Percentiles rank a stretch among this genome's conserved stretches.
Conservation (phyloP, 2,797 vertebrate genomes). For the Bovichtus variegatus region DNA sequence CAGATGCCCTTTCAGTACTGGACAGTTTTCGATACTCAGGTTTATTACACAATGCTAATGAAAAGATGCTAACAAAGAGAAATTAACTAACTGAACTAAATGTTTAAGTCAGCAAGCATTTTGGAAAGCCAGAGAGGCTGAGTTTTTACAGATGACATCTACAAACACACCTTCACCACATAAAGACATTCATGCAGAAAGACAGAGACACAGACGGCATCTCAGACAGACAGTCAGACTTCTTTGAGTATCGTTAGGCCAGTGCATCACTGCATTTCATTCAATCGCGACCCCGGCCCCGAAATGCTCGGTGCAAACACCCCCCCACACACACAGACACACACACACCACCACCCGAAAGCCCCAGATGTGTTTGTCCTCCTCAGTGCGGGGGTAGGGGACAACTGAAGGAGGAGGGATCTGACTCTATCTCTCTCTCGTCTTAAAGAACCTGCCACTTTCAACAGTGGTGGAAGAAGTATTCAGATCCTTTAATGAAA, state of each 20-base stretch:
- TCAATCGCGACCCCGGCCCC: conserved; percentile 25
- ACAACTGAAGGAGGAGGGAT: conserved; percentile 27
- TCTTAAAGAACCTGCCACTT: conserved; percentile 43
- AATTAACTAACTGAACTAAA: too few relatives aligned
- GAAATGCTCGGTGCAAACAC: conserved; percentile 53
- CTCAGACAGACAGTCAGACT: conserved; percentile 36
- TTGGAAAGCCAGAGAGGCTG: neutral
- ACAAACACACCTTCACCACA: neutral
- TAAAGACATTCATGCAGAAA: conserved; percentile 6
- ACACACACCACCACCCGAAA: conserved; percentile 29
- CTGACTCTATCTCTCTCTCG: conserved; percentile 5
- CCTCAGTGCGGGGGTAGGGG: conserved; percentile 67
- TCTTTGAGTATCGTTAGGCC: conserved; percentile 31
- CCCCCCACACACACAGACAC: too few relatives aligned
- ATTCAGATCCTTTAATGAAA: too few relatives aligned
- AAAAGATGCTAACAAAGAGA: neutral
- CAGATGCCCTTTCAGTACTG: neutral
- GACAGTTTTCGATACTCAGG: neutral
- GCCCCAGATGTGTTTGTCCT: conserved; percentile 68
- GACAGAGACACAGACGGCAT: conserved; percentile 22
- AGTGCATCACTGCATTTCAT: conserved; percentile 47
- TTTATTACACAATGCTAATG: neutral
- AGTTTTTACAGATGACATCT: neutral
- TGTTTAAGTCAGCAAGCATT: neutral
- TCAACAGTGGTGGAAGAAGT: neutral